Base-by-base conservation (phyloP, 2,888 invertebrate genomes). In the Incurvaria masculella region DNA sequence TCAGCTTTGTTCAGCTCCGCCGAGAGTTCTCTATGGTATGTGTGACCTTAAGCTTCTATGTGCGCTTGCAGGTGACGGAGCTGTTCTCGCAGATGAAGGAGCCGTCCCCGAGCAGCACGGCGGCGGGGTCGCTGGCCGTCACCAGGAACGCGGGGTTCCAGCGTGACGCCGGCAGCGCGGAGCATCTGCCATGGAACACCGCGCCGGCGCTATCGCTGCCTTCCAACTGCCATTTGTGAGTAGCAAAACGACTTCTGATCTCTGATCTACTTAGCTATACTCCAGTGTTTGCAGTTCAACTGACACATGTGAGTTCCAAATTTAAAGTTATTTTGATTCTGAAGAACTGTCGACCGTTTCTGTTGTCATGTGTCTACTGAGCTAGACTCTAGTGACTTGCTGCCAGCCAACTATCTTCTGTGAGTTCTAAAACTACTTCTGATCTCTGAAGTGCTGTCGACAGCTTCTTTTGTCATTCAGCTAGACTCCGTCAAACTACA, bases 81-180 rank as follows among this genome's bases (percentile, higher is more conserved):
- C 72, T 89, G 47, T 87, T 89, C 69, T 80, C 80, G 50, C 84
- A 87, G 59, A 88, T 89, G 83, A 83, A 86, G 57, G 88, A 88
- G 59, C 83, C 68, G n/a, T 75, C 69, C 0, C 70, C 74, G 0
- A 68, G 68, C 59, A 23, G 23, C 10, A 64, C 64, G 0, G 54
- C 63, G 1, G 72, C 68, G 59, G 53, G 60, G 55, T 57, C 58
- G 49, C 69, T 70, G 1, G 72, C 74, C 2, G 72, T 74, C 18
- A 76, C 71, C 38, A 65, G 61, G 49, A 76, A 76, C 57, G 56
- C 69, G 2, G 72, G 72, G 26, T 78, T 78, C 56, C 75, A 79
- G 57, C 64, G 69, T 5, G 67, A 75, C 53, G 66, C 69, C 56
- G 81, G 73, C 59, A 78, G 72, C 52, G 68, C 80, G 1, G 76